Evolutionary conservation across 2,888 invertebrate species (phyloP), one percentile per base, ranked within the genome.

Genomic region (Asteroscopus sphinx): DNA sequence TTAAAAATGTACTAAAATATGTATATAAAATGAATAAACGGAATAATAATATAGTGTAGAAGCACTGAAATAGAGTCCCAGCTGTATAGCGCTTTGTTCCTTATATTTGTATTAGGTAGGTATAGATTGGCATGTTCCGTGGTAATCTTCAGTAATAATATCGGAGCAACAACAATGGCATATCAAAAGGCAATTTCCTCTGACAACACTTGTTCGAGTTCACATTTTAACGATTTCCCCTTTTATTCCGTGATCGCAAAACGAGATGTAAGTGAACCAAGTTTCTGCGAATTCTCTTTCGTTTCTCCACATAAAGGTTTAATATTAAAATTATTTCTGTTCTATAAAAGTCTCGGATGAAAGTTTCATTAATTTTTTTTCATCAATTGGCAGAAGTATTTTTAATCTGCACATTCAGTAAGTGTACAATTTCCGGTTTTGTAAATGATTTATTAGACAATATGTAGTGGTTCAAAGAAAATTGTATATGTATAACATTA

Each of bases 141-240:
- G 11, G 28, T 60, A 55, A 59, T 56, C 57, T 62, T 59, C 39
- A 57, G 46, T 56, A 44, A 65, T 56, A 64, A 67, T 57, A 62
- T 64, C 16, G 42, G 12, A 7, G 13, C 41, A 62, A 75, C 75
- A 76, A 73, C 67, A 78, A 76, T 71, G 59, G 60, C 54, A 59
- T 65, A 77, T 70, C 64, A 70, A 79, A 79, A 77, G 68, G 65
- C 78, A 78, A 79, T 79, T 79, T 73, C 71, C 75, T 60, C 49
- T 52, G 62, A 68, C 68, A 75, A 68, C 69, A 75, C 68, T 76
- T 75, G 62, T 65, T 61, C 16, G 65, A 57, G 58, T 68, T 75
- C 60, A 63, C 70, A 56, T 73, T 75, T 62, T 68, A 75, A 69
- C 54, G 56, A 64, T 69, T 66, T 69, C 59, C 55, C 25, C 40